Evolutionary conservation across 1,140 invertebrate species (phyloP).

Genomic region (Battus philenor): DNA sequence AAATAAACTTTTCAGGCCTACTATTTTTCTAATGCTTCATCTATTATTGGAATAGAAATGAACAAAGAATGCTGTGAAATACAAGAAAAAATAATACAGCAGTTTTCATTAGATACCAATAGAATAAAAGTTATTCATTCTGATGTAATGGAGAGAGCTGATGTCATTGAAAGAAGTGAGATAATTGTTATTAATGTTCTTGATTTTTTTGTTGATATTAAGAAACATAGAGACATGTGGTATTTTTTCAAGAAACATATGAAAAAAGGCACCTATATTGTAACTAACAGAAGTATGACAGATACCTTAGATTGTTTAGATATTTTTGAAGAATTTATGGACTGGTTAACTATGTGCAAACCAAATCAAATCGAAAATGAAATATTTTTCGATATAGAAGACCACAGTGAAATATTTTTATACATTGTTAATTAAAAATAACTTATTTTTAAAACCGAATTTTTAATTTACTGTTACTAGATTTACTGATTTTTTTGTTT

Average conservation of each 20-base stretch:
- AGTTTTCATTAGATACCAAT: conserved; percentile 76
- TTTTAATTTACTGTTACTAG: too few species aligned
- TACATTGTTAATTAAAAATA: conserved; percentile 60
- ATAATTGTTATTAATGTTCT: conserved; percentile 81
- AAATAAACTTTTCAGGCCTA: conserved; percentile 76
- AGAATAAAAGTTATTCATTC: conserved; percentile 77
- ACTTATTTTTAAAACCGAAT: background rate
- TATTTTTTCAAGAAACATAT: conserved; percentile 76
- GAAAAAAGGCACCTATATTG: conserved; percentile 75
- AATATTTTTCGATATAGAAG: conserved; percentile 62
- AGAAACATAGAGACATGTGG: conserved; percentile 79
- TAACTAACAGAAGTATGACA: conserved; percentile 77
- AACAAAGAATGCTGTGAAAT: conserved; percentile 81
- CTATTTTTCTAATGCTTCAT: conserved; percentile 77
- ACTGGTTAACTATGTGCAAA: conserved; percentile 73
- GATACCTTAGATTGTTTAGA: conserved; percentile 73
- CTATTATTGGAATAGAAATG: conserved; percentile 83
- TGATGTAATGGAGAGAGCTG: conserved; percentile 76
- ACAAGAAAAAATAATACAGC: conserved; percentile 77
- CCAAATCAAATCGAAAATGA: conserved; percentile 65
- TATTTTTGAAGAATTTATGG: conserved; percentile 68
- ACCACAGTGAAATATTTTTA: conserved; percentile 59
- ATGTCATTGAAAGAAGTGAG: conserved; percentile 76
- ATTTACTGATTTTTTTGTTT: too few species aligned
- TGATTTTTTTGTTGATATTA: conserved; percentile 79